Base-by-base conservation (phyloP, 2,888 invertebrate genomes). In the Bombyx huttoni region DNA sequence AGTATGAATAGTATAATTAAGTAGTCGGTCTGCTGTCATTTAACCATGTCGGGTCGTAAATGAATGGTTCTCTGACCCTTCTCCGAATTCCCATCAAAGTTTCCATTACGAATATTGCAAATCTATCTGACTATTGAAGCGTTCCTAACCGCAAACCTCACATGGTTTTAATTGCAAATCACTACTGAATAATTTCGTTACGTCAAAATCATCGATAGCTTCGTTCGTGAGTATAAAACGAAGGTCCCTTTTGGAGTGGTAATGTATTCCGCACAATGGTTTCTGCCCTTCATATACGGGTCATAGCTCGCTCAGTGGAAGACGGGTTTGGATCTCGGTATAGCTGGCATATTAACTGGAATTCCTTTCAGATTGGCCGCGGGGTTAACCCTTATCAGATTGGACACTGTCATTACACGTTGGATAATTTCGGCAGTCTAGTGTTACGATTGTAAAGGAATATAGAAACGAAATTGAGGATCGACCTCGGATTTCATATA, bases 391-490 rank as follows among this genome's bases (percentile, higher is more conserved):
- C 81, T 80, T 71, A 73, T 83, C 81, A 80, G 70, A 71, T 75
- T 68, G 77, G 79, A 75, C 78, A 74, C 71, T 78, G 80, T 79
- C 82, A 78, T 82, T 83, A 81, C 75, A 78, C 71, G 76, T 73
- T 70, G 73, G 74, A 78, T 78, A 72, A 78, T 80, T 81, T 74
- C 58, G 68, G 67, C 70, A 63, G 67, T 62, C 69, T 65, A 67
- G 64, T 67, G 67, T 71, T 64, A 54, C 56, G 70, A 70, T 70
- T 13, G 13, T 50, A 46, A 33, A 13, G 33, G 50, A 13, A 46
- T 46, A 50, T 14, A 48, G 24, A 5, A 48, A 48, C 14, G 47
- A 24, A 24, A 24, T 48, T 48, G 47, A 12, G 45, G 13, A n/a
- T 45, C 33, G 10, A 24, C 34, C 24, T 46, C 46, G 40, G 24